Conservation (phyloP, 1,140 invertebrate species). For the Theocolax elegans region DNA sequence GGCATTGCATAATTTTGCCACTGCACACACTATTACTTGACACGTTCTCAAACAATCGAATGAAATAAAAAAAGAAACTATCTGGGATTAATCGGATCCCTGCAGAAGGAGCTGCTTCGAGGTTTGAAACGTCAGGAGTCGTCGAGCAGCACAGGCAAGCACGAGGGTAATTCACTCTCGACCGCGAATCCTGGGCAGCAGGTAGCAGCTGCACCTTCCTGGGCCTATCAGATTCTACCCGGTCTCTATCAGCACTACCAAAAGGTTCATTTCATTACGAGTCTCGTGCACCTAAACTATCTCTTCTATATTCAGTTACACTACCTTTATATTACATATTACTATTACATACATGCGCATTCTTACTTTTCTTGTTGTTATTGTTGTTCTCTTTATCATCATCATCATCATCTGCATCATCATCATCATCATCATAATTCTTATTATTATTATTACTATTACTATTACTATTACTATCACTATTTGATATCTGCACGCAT, state of each 20-base stretch:
- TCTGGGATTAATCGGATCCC: too few species aligned
- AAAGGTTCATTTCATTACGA: constrained; percentile 73
- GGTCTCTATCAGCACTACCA: constrained; percentile 84
- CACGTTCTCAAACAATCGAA: too few species aligned
- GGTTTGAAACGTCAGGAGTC: constrained; percentile 61
- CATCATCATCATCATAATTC: too few species aligned
- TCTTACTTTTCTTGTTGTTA: background rate
- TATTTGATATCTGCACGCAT: too few species aligned
- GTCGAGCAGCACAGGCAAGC: background rate
- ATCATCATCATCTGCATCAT: too few species aligned
- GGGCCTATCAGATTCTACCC: constrained; percentile 86
- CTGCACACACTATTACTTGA: too few species aligned
- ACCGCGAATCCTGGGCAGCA: constrained; percentile 1
- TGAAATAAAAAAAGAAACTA: too few species aligned
- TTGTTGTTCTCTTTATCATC: background rate
- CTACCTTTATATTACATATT: constrained; percentile 1
- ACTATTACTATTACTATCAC: too few species aligned
- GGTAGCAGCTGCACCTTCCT: constrained; percentile 70
- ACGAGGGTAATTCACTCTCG: background rate
- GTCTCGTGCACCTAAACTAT: constrained; percentile 30
- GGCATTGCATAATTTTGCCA: too few species aligned
- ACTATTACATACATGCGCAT: background rate
- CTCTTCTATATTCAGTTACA: too few species aligned
- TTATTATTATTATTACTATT: background rate
- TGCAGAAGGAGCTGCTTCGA: constrained; percentile 71